Evolutionary conservation across 1,140 invertebrate genomes (phyloP).

Genomic region (Bombus confusus): DNA sequence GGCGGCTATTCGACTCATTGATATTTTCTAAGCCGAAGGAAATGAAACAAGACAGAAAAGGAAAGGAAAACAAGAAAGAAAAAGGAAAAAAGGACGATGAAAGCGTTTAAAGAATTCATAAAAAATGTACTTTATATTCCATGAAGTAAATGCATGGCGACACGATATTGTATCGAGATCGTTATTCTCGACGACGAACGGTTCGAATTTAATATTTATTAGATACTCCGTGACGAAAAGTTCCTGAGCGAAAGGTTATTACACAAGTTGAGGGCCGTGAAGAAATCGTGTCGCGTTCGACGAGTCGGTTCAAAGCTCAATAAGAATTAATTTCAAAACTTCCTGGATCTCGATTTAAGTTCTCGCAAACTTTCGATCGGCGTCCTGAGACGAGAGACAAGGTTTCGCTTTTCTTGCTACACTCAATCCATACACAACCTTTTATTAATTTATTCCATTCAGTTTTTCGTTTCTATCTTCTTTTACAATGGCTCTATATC

Average conservation of each 20-base stretch:
- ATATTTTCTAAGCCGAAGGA: background rate
- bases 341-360: slow-evolving; percentile 77
- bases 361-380: slow-evolving; percentile 70
- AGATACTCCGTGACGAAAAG: slow-evolving; percentile 58
- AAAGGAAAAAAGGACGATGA: background rate
- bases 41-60: background rate
- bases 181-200: slow-evolving; percentile 57
- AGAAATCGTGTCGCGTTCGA: slow-evolving; percentile 68
- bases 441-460: slow-evolving; percentile 42
- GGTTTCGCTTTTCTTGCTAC: slow-evolving; percentile 25
- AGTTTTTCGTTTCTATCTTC: background rate
- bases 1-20: background rate
- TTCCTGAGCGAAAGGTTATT: slow-evolving; percentile 62
- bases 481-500: background rate
- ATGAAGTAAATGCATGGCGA: background rate
- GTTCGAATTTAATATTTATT: slow-evolving; percentile 70
- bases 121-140: slow-evolving; percentile 5
- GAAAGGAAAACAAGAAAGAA: no score
- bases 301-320: slow-evolving; percentile 67
- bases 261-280: slow-evolving; percentile 59
- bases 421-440: slow-evolving; percentile 33
- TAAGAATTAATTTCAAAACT: slow-evolving; percentile 72
- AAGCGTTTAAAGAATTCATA: slow-evolving; percentile 1
- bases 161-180: slow-evolving; percentile 50
- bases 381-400: slow-evolving; percentile 33